These are phyloP conservation scores for Dryas iulia DNA, from an alignment of 1,140 invertebrate genomes.

Conservation along the genomic window DNA sequence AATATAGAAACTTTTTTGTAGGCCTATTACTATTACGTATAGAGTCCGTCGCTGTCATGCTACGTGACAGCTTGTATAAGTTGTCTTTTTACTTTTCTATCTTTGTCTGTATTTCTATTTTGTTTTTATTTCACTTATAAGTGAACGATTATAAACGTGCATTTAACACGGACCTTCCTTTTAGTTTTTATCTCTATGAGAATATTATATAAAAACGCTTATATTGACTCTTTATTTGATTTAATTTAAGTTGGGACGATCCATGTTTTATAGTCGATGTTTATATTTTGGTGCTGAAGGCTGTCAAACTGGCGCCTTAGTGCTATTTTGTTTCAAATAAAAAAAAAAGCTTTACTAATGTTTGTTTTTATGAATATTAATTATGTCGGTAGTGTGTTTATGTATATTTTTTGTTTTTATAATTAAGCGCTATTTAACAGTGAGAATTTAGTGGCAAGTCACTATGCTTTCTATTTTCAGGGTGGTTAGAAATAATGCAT, in stretches of 20 bases:
- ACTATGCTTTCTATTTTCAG: too few species aligned
- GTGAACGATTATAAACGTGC: background rate
- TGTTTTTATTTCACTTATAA: slow-evolving; percentile 44
- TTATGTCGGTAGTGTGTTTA: background rate
- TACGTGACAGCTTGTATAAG: slow-evolving; percentile 59
- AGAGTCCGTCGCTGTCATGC: slow-evolving; percentile 54
- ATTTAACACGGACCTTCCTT: background rate
- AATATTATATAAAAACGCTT: too few species aligned
- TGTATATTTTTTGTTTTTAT: background rate
- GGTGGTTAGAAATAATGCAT: too few species aligned
- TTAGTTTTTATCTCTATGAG: too few species aligned
- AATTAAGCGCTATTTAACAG: background rate
- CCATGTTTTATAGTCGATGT: slow-evolving; percentile 3
- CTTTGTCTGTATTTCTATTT: slow-evolving; percentile 46
- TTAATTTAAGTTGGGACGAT: background rate
- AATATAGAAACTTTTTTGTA: slow-evolving; percentile 36
- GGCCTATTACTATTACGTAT: slow-evolving; percentile 51
- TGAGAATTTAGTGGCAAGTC: too few species aligned
- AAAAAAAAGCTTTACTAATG: background rate
- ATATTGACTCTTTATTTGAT: background rate
- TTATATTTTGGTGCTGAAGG: slow-evolving; percentile 27
- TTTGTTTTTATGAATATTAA: background rate
- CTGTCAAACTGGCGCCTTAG: slow-evolving; percentile 15
- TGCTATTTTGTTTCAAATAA: background rate
- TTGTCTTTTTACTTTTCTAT: slow-evolving; percentile 47